Percentiles rank a stretch among this genome's conserved stretches.
Conservation (phyloP, 1,140 invertebrate genomes). For the Trachymyrmex cornetzi region DNA sequence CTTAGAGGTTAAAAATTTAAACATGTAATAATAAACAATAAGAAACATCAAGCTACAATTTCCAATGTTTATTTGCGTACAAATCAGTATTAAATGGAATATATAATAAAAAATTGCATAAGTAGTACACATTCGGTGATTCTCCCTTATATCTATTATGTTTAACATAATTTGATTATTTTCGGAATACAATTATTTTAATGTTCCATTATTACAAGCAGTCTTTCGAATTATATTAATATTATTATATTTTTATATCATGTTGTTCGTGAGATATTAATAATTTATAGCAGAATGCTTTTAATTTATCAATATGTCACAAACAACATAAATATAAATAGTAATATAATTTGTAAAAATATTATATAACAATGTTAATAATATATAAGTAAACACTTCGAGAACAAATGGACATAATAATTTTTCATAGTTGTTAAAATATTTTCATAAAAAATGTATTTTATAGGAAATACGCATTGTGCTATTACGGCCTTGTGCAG, state of each 20-base stretch:
- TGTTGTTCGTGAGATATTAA: no score
- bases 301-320: not conserved
- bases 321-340: not conserved
- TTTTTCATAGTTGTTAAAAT: not conserved
- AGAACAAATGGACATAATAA: not conserved
- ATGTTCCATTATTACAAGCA: not conserved
- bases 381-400: not conserved
- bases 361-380: not conserved
- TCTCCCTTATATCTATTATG: not conserved
- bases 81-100: no score
- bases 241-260: no score
- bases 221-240: not conserved
- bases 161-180: slow-evolving; percentile 13
- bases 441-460: not conserved
- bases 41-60: no score
- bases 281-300: not conserved
- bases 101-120: no score
- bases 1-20: no score
- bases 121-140: no score
- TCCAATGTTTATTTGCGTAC: no score
- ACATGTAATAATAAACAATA: no score
- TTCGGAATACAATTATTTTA: slow-evolving; percentile 7
- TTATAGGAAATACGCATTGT: slow-evolving; percentile 25
- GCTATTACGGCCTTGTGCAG: not conserved
- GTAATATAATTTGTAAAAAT: not conserved